These are phyloP conservation scores for Gobius niger DNA, from an alignment of 2,113 vertebrate genomes.

Conservation along the genomic window DNA sequence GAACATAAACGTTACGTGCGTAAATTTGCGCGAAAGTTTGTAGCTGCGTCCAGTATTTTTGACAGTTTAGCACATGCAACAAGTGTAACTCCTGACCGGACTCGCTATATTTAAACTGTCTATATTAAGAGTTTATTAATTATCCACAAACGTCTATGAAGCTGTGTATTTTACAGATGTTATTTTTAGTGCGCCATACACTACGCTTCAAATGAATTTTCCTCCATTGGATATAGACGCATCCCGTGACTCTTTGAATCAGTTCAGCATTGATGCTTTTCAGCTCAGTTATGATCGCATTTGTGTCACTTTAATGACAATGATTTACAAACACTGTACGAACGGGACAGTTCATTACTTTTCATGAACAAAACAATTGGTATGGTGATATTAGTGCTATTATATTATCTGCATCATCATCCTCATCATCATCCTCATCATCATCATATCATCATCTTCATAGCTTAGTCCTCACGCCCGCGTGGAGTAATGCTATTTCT, in stretches of 20 bases:
- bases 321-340: neutral
- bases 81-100: constrained; percentile 57
- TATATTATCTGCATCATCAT: neutral
- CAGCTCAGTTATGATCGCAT: neutral
- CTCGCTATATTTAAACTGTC: constrained; percentile 62
- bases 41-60: too few relatives aligned
- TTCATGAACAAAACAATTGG: neutral
- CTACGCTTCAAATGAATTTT: constrained; percentile 3
- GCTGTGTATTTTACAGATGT: constrained; percentile 34
- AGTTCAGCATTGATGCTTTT: neutral
- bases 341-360: neutral
- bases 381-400: neutral
- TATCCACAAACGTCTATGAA: constrained; percentile 33
- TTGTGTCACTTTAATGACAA: neutral
- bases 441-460: neutral
- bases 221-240: constrained; percentile 15
- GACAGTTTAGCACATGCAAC: constrained; percentile 40
- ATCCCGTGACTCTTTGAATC: constrained; percentile 4
- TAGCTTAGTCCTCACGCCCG: constrained; percentile 15
- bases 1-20: constrained; percentile 1
- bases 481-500: constrained; percentile 40
- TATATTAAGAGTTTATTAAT: constrained; percentile 47
- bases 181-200: constrained; percentile 25
- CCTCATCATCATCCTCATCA: constrained; percentile 11
- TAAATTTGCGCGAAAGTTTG: neutral